These are phyloP conservation scores for Ichneumoninae sp. DNA, from an alignment of 2,888 invertebrate species.

Conservation along the genomic window DNA sequence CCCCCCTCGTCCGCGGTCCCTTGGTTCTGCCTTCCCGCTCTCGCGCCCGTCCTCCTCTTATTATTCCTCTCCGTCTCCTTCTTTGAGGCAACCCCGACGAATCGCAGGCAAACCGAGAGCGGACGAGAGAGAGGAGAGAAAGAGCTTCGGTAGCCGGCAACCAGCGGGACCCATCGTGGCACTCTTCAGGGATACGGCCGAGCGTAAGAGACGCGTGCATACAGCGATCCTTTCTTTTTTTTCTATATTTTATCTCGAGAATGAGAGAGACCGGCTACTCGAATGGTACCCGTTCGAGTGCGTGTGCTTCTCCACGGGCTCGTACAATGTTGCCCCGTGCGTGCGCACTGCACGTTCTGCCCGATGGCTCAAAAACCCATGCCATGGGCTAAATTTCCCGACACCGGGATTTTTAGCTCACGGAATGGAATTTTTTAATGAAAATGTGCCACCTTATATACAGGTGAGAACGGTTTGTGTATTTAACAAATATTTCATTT, in stretches of 20 bases:
- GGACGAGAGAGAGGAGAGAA: neutral
- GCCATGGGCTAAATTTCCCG: neutral
- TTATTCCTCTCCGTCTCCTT: slow-evolving; percentile 36
- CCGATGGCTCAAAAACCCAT: neutral
- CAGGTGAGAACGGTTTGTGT: neutral
- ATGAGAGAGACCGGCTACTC: neutral
- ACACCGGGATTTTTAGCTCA: neutral
- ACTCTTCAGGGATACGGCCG: neutral
- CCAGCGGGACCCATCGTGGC: slow-evolving; percentile 13
- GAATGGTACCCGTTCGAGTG: neutral
- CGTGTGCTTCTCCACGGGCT: neutral
- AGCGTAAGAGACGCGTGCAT: slow-evolving; percentile 35
- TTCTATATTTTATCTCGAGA: slow-evolving; percentile 5
- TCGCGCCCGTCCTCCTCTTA: slow-evolving; percentile 46
- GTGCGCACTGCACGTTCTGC: neutral
- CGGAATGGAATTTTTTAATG: neutral
- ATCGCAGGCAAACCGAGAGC: slow-evolving; percentile 22
- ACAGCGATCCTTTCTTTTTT: slow-evolving; percentile 19
- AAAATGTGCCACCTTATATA: neutral
- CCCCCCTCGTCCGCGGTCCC: slow-evolving; percentile 44
- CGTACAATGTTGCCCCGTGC: neutral
- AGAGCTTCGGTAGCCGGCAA: slow-evolving; percentile 32
- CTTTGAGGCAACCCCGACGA: slow-evolving; percentile 49
- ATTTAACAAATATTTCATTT: neutral
- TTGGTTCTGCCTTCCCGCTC: slow-evolving; percentile 39